Evolutionary conservation across 2,888 invertebrate species (phyloP).

Genomic region (Pachymerium ferrugineum): DNA sequence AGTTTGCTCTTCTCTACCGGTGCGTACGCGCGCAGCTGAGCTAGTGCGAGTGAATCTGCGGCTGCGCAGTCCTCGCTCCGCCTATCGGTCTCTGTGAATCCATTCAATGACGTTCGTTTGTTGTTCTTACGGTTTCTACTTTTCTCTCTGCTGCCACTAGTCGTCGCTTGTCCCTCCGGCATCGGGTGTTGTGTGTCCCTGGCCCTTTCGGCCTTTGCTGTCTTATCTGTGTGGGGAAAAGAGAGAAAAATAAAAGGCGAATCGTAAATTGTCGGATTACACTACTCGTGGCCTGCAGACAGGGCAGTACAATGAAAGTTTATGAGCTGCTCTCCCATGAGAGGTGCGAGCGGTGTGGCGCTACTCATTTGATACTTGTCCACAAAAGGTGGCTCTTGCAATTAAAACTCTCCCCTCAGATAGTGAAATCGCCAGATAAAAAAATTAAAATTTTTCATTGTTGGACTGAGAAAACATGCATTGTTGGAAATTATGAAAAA

Average conservation of each 20-base stretch:
- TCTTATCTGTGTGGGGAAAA: background rate
- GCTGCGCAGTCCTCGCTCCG: conserved; percentile 32
- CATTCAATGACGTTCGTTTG: too few species aligned
- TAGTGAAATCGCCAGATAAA: conserved; percentile 3
- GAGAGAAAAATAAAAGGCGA: background rate
- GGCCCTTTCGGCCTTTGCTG: background rate
- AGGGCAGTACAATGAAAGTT: background rate
- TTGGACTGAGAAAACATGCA: too few species aligned
- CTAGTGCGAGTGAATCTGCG: conserved; percentile 17
- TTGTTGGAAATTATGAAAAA: too few species aligned
- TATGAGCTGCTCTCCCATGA: conserved; percentile 9
- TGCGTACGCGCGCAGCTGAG: conserved; percentile 30
- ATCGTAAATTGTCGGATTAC: conserved; percentile 21
- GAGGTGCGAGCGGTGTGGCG: background rate
- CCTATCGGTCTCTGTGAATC: too few species aligned
- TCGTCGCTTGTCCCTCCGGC: background rate
- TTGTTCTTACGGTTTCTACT: too few species aligned
- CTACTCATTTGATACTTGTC: background rate
- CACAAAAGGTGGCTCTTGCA: background rate
- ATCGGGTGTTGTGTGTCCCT: background rate
- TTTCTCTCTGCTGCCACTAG: background rate
- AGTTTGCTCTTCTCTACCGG: background rate
- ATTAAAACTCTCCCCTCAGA: conserved; percentile 9
- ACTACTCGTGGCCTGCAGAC: background rate
- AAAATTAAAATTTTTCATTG: too few species aligned